phyloP scores from a whole-genome alignment of 2,113 vertebrate species.

The Myocastor coypus region DNA sequence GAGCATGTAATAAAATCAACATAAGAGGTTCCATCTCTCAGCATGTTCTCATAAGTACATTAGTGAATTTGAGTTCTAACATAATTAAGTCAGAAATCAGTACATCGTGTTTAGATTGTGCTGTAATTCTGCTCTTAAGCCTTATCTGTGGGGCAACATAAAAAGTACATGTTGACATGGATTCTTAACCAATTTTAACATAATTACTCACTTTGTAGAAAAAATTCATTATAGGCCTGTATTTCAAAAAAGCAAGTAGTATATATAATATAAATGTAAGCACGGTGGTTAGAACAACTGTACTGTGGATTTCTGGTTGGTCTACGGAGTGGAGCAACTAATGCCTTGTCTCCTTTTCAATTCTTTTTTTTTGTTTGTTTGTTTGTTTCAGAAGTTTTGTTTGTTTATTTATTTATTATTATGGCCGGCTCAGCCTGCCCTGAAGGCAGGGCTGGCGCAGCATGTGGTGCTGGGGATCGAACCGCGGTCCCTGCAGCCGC shows the following conservation, averaged over 20 bases:
- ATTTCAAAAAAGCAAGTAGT: background rate
- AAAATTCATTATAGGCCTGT: background rate
- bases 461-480: too few relatives aligned
- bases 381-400: too few relatives aligned
- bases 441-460: too few relatives aligned
- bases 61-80: background rate
- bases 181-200: slow-evolving; percentile 33
- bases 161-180: background rate
- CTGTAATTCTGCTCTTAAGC: background rate
- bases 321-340: too few relatives aligned
- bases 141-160: background rate
- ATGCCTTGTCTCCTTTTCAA: too few relatives aligned
- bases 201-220: background rate
- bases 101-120: background rate
- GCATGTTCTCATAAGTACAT: background rate
- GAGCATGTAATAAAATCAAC: background rate
- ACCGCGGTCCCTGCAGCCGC: too few relatives aligned
- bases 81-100: background rate
- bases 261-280: too few relatives aligned
- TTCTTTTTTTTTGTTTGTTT: too few relatives aligned
- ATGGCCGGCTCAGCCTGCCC: too few relatives aligned
- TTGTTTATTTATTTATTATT: too few relatives aligned
- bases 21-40: background rate
- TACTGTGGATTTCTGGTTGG: too few relatives aligned
- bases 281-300: too few relatives aligned